Percentiles rank a stretch among this genome's conserved stretches.
These are phyloP conservation scores for Meteorus cinctellus DNA, from an alignment of 2,888 invertebrate genomes.

Conservation along the genomic window DNA sequence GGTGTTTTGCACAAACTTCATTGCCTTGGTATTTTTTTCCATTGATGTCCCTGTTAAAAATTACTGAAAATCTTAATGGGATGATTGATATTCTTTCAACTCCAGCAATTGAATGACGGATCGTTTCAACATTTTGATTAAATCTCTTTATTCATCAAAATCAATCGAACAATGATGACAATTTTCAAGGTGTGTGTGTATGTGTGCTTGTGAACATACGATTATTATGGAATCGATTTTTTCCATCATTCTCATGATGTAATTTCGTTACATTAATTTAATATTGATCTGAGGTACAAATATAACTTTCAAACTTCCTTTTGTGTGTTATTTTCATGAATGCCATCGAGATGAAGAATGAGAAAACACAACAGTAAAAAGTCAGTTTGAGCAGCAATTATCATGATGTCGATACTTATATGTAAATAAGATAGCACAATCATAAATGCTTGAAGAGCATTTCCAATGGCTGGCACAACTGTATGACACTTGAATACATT, in stretches of 20 bases:
- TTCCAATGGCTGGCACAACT: conserved; percentile 16
- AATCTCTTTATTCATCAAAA: conserved; percentile 43
- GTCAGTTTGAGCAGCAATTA: conserved; percentile 36
- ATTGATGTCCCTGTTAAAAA: background rate
- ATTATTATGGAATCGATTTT: conserved; percentile 21
- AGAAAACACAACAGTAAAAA: background rate
- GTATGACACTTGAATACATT: conserved; percentile 32
- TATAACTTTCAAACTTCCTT: background rate
- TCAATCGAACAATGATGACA: conserved; percentile 42
- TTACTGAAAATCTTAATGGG: background rate
- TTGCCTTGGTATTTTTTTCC: background rate
- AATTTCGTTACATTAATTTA: background rate
- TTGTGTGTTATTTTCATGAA: conserved; percentile 14
- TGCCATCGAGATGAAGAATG: conserved; percentile 10
- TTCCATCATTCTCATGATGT: conserved; percentile 9
- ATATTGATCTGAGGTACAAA: conserved; percentile 4
- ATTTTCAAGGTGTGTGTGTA: background rate
- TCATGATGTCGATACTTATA: conserved; percentile 17
- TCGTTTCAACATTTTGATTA: conserved; percentile 30
- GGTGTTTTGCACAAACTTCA: conserved; percentile 42
- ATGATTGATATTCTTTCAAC: background rate
- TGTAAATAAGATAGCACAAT: background rate
- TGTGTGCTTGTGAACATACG: background rate
- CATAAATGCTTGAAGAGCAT: background rate
- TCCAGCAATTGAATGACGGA: conserved; percentile 24